These are phyloP conservation scores for Camelus bactrianus DNA, from an alignment of 2,113 vertebrate genomes.

Conservation along the genomic window DNA sequence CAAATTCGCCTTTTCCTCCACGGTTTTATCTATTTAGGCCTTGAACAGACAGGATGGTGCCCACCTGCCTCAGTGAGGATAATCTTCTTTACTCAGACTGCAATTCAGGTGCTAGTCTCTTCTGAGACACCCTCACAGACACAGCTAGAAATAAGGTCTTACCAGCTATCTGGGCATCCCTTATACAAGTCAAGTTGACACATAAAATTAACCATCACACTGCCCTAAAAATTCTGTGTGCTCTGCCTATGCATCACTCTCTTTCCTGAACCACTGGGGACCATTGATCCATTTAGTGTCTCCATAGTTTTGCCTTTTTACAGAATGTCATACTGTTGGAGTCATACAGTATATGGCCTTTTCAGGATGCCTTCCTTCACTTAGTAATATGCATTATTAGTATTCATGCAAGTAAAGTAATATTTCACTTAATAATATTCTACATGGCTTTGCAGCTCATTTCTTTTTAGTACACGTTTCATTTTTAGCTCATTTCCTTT, in stretches of 20 bases:
- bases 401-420: not conserved
- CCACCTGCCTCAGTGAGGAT: not conserved
- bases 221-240: not conserved
- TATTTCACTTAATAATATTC: not conserved
- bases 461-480: not conserved
- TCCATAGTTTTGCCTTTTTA: not conserved
- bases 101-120: not conserved
- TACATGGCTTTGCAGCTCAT: not conserved
- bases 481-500: not conserved
- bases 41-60: not conserved
- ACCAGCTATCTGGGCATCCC: not conserved
- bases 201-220: not conserved
- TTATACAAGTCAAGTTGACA: not conserved
- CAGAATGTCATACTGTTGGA: not conserved
- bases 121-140: not conserved
- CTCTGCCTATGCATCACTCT: not conserved
- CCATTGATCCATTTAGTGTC: not conserved
- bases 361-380: not conserved
- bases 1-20: not conserved
- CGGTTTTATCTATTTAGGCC: not conserved
- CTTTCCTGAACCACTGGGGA: not conserved
- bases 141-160: not conserved
- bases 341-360: not conserved
- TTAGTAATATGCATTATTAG: not conserved
- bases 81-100: not conserved